Conservation (phyloP, 92 coral and sea anemone genomes). For the Phenganax stokvisi region DNA sequence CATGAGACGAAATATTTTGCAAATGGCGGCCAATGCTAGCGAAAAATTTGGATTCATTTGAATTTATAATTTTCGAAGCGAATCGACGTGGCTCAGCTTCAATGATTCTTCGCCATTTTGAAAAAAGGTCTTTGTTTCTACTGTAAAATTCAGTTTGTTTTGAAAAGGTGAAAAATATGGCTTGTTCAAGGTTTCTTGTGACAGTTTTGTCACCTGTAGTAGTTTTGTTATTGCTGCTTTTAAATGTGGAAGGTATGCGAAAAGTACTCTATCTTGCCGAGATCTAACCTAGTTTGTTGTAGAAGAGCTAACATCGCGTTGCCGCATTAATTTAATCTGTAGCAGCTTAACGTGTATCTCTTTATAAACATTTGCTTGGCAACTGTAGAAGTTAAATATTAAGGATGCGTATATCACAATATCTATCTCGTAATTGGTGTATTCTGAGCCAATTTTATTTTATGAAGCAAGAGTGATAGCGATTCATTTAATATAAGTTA, state of each 20-base stretch:
- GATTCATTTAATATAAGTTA: no score
- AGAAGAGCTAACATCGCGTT: no score
- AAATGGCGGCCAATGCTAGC: neutral
- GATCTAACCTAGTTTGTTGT: neutral
- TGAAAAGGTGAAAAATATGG: slow-evolving; percentile 12
- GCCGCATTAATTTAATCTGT: no score
- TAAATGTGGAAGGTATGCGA: slow-evolving; percentile 12
- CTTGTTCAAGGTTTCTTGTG: slow-evolving; percentile 3
- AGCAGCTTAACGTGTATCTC: neutral
- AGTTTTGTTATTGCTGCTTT: slow-evolving; percentile 6
- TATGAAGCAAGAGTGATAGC: no score
- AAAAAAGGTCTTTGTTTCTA: neutral
- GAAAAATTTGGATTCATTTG: slow-evolving; percentile 31
- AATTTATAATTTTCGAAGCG: neutral
- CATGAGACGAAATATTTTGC: neutral
- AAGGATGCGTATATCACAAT: no score
- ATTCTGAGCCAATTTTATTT: no score
- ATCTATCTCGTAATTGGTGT: no score
- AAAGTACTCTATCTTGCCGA: neutral
- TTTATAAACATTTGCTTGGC: slow-evolving; percentile 4
- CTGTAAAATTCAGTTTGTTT: neutral
- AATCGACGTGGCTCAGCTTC: slow-evolving; percentile 34
- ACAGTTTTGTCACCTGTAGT: slow-evolving; percentile 33
- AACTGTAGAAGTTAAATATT: neutral
- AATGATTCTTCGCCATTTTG: slow-evolving; percentile 29